These are phyloP conservation scores for Acanthopleura granulata DNA, from an alignment of 2,888 invertebrate species.

Conservation along the genomic window DNA sequence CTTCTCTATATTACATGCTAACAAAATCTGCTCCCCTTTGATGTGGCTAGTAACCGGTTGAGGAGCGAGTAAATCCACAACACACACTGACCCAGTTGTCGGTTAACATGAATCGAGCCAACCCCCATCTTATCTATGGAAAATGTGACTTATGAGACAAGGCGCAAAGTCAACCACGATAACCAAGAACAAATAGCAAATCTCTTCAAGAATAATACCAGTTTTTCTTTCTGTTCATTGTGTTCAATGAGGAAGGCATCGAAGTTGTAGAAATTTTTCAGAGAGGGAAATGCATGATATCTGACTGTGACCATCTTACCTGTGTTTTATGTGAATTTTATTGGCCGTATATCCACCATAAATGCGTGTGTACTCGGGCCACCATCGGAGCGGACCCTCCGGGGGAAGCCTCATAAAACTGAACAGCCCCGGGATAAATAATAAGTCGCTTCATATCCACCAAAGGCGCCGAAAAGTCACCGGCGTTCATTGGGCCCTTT, in stretches of 20 bases:
- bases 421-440: constrained; percentile 2
- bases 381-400: too few species aligned
- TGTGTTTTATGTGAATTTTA: too few species aligned
- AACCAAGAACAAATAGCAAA: background rate
- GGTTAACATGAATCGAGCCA: background rate
- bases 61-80: background rate
- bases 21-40: background rate
- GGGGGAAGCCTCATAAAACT: background rate
- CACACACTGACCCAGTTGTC: constrained; percentile 4
- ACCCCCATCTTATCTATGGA: background rate
- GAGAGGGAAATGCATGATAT: too few species aligned
- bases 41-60: background rate
- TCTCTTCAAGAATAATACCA: too few species aligned
- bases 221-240: too few species aligned
- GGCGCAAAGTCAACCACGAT: background rate
- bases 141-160: background rate
- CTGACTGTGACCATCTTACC: too few species aligned
- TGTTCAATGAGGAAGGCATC: too few species aligned
- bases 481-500: background rate
- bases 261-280: too few species aligned
- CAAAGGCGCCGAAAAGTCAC: background rate
- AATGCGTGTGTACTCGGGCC: too few species aligned
- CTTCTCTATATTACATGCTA: too few species aligned
- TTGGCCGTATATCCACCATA: too few species aligned
- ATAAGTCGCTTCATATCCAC: background rate